Percentiles rank a stretch among this genome's conserved stretches.
Evolutionary conservation across 1,140 invertebrate species (phyloP).

Genomic region (Monomorium pharaonis): DNA sequence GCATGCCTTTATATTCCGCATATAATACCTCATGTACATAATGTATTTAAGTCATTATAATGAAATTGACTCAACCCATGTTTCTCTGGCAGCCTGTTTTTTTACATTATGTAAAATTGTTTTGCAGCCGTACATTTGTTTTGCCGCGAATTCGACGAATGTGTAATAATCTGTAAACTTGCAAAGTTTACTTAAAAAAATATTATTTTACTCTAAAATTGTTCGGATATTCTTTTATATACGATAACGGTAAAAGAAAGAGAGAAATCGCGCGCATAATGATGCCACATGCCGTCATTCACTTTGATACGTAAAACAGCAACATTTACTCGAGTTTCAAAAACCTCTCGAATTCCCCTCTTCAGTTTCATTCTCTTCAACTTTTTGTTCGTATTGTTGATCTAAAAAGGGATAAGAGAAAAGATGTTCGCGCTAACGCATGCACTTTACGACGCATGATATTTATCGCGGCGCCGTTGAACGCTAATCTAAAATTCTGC

Average conservation of each 20-base stretch:
- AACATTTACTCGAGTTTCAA: not conserved
- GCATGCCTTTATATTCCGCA: slow-evolving; percentile 31
- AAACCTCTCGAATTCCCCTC: not conserved
- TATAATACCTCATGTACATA: slow-evolving; percentile 9
- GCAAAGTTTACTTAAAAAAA: not conserved
- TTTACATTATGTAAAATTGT: not conserved
- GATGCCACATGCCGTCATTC: not conserved
- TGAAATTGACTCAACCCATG: not conserved
- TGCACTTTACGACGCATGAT: not conserved
- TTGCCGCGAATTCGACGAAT: not conserved
- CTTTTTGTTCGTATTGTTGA: not conserved
- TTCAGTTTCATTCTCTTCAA: not conserved
- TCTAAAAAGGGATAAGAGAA: not conserved
- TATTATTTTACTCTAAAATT: not conserved
- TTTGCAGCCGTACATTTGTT: not conserved
- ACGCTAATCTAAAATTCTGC: slow-evolving; percentile 16
- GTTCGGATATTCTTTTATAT: not conserved
- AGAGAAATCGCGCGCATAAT: not conserved
- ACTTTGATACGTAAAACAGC: not conserved
- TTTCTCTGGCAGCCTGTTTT: not conserved
- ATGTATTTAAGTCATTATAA: not conserved
- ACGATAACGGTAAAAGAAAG: not conserved
- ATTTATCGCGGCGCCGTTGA: slow-evolving; percentile 15
- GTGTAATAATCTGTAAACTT: not conserved
- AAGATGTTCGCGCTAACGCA: not conserved